phyloP scores from a whole-genome alignment of 2,888 invertebrate genomes.

The Leptura quadrifasciata region DNA sequence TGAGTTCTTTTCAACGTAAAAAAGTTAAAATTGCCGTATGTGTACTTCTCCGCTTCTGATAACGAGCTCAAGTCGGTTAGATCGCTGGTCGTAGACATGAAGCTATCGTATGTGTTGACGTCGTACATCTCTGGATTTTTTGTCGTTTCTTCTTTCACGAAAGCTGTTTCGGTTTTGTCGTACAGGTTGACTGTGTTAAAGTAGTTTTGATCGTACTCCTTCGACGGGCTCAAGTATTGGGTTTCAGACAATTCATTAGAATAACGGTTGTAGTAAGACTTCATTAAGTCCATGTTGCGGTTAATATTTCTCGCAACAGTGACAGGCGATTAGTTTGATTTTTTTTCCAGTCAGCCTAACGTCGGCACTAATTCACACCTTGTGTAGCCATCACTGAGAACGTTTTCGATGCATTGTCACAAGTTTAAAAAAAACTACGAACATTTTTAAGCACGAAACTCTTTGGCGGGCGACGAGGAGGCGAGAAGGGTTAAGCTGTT shows the following conservation, averaged over 20 bases:
- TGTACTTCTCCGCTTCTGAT: slow-evolving; percentile 61
- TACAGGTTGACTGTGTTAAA: slow-evolving; percentile 44
- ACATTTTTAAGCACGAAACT: slow-evolving; percentile 8
- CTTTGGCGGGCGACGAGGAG: neutral
- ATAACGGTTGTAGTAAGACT: slow-evolving; percentile 64
- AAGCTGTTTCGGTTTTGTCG: slow-evolving; percentile 54
- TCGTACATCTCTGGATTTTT: slow-evolving; percentile 63
- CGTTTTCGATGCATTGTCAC: neutral
- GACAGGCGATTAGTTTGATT: neutral
- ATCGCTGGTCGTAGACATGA: slow-evolving; percentile 65
- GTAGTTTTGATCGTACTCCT: slow-evolving; percentile 37
- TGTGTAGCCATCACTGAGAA: neutral
- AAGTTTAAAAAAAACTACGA: slow-evolving; percentile 15
- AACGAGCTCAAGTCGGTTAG: slow-evolving; percentile 64
- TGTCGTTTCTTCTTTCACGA: slow-evolving; percentile 43
- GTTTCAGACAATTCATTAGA: slow-evolving; percentile 49
- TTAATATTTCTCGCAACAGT: neutral
- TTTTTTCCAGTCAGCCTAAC: neutral
- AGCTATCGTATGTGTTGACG: slow-evolving; percentile 68
- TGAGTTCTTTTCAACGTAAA: slow-evolving; percentile 62
- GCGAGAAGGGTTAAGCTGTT: slow-evolving; percentile 53
- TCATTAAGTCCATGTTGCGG: slow-evolving; percentile 65
- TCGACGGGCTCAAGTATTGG: slow-evolving; percentile 12
- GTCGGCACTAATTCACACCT: slow-evolving; percentile 14
- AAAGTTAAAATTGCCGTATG: slow-evolving; percentile 67